Conservation (phyloP, 2,113 vertebrate species). For the Nanorana parkeri region DNA sequence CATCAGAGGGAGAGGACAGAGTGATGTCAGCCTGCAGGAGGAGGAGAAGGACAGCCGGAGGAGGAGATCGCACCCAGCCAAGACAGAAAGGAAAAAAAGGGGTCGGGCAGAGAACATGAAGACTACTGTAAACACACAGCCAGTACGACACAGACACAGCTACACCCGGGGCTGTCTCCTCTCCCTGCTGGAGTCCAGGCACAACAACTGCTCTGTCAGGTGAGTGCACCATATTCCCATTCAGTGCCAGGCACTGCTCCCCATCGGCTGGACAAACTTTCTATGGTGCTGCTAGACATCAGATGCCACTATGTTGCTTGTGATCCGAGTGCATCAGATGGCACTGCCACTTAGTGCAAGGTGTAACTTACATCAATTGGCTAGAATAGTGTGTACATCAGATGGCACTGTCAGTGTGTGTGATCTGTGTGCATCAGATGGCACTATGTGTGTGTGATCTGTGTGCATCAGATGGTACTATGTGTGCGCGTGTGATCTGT, state of each 20-base stretch:
- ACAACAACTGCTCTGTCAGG: neutral
- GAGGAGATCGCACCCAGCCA: conserved; percentile 20
- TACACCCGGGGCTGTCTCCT: neutral
- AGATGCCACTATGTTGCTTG: too few species aligned
- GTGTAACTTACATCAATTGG: neutral
- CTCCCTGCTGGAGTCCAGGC: conserved; percentile 40
- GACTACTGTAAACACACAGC: conserved; percentile 59
- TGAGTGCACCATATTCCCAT: neutral
- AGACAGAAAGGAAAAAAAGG: conserved; percentile 51
- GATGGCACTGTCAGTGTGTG: too few species aligned
- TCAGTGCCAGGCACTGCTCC: too few species aligned
- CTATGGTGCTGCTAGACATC: neutral
- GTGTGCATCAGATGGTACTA: neutral
- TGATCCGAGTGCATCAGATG: neutral
- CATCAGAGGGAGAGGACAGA: conserved; percentile 61
- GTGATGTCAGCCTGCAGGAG: conserved; percentile 70
- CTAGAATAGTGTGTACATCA: too few species aligned
- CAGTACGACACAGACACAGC: conserved; percentile 19
- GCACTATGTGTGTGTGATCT: too few species aligned
- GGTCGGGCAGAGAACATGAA: conserved; percentile 46
- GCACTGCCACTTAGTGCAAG: too few species aligned
- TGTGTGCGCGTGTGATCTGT: neutral
- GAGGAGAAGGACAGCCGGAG: conserved; percentile 36
- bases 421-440: too few species aligned
- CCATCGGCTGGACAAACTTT: neutral